These are phyloP conservation scores for Chrysotoxum bicinctum DNA, from an alignment of 2,888 invertebrate species.

Conservation along the genomic window DNA sequence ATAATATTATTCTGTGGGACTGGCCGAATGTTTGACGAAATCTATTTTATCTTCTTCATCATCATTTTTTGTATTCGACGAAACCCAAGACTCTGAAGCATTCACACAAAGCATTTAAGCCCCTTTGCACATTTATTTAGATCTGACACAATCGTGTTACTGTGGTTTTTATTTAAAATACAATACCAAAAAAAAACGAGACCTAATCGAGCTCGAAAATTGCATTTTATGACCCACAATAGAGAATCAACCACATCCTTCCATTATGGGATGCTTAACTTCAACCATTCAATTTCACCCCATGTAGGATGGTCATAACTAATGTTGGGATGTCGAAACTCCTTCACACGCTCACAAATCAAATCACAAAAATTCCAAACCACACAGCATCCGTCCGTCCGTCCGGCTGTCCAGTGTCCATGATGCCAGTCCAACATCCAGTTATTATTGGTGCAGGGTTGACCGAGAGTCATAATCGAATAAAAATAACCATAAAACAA, in stretches of 20 bases:
- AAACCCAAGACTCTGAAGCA: no score
- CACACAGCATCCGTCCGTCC: not conserved
- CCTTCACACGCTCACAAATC: conserved; percentile 62
- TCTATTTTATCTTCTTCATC: no score
- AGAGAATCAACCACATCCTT: conserved; percentile 6
- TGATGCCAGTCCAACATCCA: conserved; percentile 22
- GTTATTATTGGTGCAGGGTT: conserved; percentile 31
- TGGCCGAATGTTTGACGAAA: no score
- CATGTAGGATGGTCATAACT: conserved; percentile 46
- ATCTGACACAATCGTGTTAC: no score
- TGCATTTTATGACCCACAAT: not conserved
- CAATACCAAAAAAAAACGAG: no score
- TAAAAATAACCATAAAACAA: conserved; percentile 70
- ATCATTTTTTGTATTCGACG: no score
- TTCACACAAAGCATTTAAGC: no score
- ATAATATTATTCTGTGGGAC: no score
- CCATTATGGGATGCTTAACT: not conserved
- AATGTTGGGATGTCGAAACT: conserved; percentile 46
- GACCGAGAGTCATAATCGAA: conserved; percentile 68
- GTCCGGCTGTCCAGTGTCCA: not conserved
- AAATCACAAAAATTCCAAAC: conserved; percentile 42
- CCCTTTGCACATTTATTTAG: no score
- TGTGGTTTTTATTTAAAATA: no score
- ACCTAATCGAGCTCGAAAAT: no score
- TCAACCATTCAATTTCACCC: conserved; percentile 32